These are phyloP conservation scores for Apeltes quadracus DNA, from an alignment of 2,113 vertebrate genomes.

Conservation along the genomic window DNA sequence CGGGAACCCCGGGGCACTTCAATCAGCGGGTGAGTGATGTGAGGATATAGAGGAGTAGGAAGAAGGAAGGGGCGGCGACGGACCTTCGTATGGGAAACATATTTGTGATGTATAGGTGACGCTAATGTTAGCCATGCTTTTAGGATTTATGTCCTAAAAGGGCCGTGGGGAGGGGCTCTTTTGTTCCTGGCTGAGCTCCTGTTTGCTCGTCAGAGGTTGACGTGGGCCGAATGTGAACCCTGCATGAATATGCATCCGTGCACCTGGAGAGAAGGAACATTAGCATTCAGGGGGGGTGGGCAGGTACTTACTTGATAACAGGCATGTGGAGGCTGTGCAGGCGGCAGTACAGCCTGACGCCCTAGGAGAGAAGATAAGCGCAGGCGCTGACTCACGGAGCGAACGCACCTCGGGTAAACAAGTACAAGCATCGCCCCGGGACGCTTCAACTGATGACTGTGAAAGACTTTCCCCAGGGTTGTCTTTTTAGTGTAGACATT, in stretches of 20 bases:
- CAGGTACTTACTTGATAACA: conserved; percentile 93
- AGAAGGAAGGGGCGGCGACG: neutral
- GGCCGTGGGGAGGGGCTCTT: no score
- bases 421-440: conserved; percentile 47
- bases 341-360: conserved; percentile 96
- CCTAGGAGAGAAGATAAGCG: conserved; percentile 79
- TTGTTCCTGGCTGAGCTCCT: conserved; percentile 7
- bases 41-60: conserved; percentile 32
- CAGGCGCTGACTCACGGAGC: conserved; percentile 57
- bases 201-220: conserved; percentile 46
- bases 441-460: conserved; percentile 20
- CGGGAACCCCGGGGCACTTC: conserved; percentile 44
- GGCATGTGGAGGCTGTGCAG: conserved; percentile 94
- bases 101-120: neutral
- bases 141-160: no score
- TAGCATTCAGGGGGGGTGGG: conserved; percentile 22
- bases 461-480: conserved; percentile 27
- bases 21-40: conserved; percentile 56
- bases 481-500: conserved; percentile 15
- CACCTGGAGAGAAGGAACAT: conserved; percentile 59
- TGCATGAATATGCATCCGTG: conserved; percentile 66
- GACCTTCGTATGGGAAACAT: neutral
- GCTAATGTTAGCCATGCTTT: neutral
- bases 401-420: conserved; percentile 63
- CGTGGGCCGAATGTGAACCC: conserved; percentile 31